phyloP scores from a whole-genome alignment of 2,797 vertebrate genomes.

The Oophaga sylvatica region DNA sequence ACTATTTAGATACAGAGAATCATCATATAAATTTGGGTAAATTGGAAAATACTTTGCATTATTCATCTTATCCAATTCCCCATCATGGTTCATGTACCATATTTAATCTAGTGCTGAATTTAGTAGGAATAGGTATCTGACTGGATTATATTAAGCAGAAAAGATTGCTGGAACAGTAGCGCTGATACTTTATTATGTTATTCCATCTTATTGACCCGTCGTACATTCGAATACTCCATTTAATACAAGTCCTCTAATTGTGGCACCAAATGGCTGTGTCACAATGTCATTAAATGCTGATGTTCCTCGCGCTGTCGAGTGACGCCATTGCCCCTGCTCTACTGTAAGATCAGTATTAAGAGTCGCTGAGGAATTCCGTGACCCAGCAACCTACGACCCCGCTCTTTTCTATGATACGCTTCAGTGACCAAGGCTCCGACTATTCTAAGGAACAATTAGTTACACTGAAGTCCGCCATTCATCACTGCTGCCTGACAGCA shows the following conservation, averaged over 20 bases:
- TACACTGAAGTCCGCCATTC: conserved; percentile 11
- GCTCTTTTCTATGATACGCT: conserved; percentile 11
- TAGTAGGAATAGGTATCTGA: neutral
- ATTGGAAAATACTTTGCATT: too few relatives aligned
- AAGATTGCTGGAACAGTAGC: neutral
- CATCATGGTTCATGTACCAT: neutral
- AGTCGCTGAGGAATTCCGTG: neutral
- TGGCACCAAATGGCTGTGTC: neutral
- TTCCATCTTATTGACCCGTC: neutral
- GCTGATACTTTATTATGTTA: neutral
- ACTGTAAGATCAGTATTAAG: conserved; percentile 6
- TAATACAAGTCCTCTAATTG: neutral
- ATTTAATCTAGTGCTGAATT: neutral
- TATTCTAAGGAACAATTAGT: neutral
- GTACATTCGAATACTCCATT: neutral
- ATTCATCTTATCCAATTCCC: neutral
- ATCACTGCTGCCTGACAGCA: neutral
- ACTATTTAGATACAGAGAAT: too few relatives aligned
- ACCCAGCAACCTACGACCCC: neutral
- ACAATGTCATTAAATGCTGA: neutral
- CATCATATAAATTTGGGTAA: too few relatives aligned
- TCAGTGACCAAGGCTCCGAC: conserved; percentile 1
- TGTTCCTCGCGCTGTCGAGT: neutral
- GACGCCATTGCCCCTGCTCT: neutral
- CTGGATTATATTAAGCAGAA: neutral